Evolutionary conservation across 1,140 invertebrate genomes (phyloP).

Genomic region (Drosophila repletoides): DNA sequence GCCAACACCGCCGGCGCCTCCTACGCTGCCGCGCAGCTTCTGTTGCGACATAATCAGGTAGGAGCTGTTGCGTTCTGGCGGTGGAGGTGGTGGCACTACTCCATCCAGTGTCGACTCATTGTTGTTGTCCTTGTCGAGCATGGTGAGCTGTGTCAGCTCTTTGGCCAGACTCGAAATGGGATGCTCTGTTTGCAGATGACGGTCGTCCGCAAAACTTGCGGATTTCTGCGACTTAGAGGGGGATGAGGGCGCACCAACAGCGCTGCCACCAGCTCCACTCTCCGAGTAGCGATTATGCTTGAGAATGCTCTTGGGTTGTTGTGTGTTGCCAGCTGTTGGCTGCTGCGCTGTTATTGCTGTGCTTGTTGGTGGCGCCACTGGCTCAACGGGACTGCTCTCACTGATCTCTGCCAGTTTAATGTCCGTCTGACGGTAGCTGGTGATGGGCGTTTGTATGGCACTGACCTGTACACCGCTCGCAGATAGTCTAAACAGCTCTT

Average conservation of each 20-base stretch:
- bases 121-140: conserved; percentile 64
- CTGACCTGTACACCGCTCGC: conserved; percentile 48
- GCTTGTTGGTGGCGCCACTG: background rate
- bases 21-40: conserved; percentile 61
- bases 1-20: conserved; percentile 13
- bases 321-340: conserved; percentile 12
- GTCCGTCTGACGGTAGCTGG: conserved; percentile 76
- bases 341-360: background rate
- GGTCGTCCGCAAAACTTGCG: conserved; percentile 78
- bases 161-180: conserved; percentile 73
- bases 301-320: conserved; percentile 81
- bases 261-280: conserved; percentile 36
- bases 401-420: conserved; percentile 72
- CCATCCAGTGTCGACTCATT: conserved; percentile 51
- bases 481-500: conserved; percentile 73
- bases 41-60: conserved; percentile 90
- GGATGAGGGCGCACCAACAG: conserved; percentile 65
- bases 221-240: conserved; percentile 82
- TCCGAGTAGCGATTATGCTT: conserved; percentile 80
- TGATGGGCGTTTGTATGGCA: conserved; percentile 76
- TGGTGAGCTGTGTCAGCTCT: conserved; percentile 61
- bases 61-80: conserved; percentile 91
- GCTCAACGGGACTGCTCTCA: conserved; percentile 46
- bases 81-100: conserved; percentile 85
- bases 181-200: conserved; percentile 76